Base-by-base conservation (phyloP, 2,797 vertebrate species). In the Iguana delicatissima region DNA sequence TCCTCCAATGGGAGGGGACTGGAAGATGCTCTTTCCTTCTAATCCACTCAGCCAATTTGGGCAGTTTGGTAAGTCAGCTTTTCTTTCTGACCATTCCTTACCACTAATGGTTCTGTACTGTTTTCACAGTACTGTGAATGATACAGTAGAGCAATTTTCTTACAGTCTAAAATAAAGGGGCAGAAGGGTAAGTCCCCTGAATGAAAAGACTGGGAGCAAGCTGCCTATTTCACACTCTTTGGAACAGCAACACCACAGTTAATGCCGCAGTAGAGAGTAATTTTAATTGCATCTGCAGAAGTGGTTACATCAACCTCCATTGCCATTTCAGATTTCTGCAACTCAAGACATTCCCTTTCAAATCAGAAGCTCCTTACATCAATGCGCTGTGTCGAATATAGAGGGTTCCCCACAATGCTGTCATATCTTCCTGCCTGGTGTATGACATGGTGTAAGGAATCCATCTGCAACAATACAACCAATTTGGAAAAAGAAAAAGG, bases 371-470 rank as follows among this genome's bases (percentile, higher is more conserved):
- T 32, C 67, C 98, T 98, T 95, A 98, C 98, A 94, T 98, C 97
- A 94, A 98, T 97, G 96, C 96, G 97, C 97, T 98, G 98, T 94
- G 98, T 97, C 95, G 97, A 97, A 95, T 98, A 98, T 96, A 98
- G 96, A 96, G 97, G 97, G 95, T 97, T 98, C 96, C 97, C 97
- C 84, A 97, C 97, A 95, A 98, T 97, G 94, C 98, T 97, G 97
- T 98, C 98, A 96, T 98, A 98, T 97, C 97, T 98, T 96, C 95
- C 98, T 94, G 97, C 97, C 98, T 98, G 98, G 97, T 98, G 98
- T 97, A 98, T 98, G 98, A 97, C 98, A 97, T 95, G 98, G 97
- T 97, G 98, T 96, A 98, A 98, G 98, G 98, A 98, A 98, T 98
- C 98, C 98, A 98, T 98, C 98, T 98, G 74, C 86, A 92, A 93